Evolutionary conservation across 1,140 invertebrate species (phyloP).

Genomic region (Pinna nobilis): DNA sequence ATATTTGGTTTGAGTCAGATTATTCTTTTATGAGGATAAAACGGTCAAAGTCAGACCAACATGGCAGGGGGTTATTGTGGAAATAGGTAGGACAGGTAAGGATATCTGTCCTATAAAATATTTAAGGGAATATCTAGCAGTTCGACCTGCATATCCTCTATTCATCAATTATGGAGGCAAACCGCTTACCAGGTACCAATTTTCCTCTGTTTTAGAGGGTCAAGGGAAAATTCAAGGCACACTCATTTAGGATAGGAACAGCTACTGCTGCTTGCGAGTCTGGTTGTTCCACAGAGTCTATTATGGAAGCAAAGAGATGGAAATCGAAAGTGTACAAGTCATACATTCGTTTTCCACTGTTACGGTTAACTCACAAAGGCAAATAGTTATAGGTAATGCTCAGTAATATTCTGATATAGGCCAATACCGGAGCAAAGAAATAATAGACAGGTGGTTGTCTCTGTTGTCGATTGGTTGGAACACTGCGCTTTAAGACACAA

Average conservation of each 20-base stretch:
- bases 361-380: too few relatives aligned
- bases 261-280: neutral
- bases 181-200: slow-evolving; percentile 5
- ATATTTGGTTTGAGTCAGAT: neutral
- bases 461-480: too few relatives aligned
- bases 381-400: too few relatives aligned
- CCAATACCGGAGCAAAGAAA: too few relatives aligned
- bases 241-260: slow-evolving; percentile 19
- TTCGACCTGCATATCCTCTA: neutral
- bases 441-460: too few relatives aligned
- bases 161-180: slow-evolving; percentile 1
- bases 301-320: neutral
- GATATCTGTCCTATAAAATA: neutral
- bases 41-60: neutral
- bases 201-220: neutral
- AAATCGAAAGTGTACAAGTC: slow-evolving; percentile 18
- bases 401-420: too few relatives aligned
- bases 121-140: neutral
- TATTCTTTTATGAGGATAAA: neutral
- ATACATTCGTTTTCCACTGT: slow-evolving; percentile 16
- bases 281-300: neutral
- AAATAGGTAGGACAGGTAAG: too few relatives aligned
- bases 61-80: neutral
- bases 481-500: too few relatives aligned
- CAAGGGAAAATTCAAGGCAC: too few relatives aligned